A percentile compares a stretch with the other conserved stretches of the same genome.
phyloP scores from a whole-genome alignment of 2,797 vertebrate genomes.

The Poecilia wingei region DNA sequence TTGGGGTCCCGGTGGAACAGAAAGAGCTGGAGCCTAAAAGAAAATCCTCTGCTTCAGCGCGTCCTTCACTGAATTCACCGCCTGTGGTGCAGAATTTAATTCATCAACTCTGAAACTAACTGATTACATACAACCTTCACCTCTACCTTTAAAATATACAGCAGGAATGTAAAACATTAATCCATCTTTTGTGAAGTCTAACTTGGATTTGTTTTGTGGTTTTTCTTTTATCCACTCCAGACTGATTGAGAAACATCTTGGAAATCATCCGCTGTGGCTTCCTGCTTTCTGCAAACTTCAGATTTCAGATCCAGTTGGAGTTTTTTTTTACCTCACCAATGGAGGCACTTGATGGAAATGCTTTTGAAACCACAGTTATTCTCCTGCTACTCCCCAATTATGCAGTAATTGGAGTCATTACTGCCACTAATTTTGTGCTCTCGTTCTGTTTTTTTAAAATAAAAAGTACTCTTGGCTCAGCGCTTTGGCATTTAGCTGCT shows the following conservation, averaged over 20 bases:
- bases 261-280: neutral
- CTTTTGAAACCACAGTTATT: neutral
- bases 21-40: neutral
- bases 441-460: neutral
- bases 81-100: neutral
- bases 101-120: neutral
- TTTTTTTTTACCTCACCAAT: neutral
- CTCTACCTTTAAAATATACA: neutral
- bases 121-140: neutral
- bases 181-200: neutral
- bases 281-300: neutral
- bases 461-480: neutral
- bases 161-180: neutral
- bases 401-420: neutral
- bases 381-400: neutral
- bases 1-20: neutral
- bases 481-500: neutral
- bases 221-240: neutral
- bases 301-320: neutral
- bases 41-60: neutral
- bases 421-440: neutral
- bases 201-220: neutral
- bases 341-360: neutral
- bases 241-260: neutral
- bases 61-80: neutral